phyloP scores from a whole-genome alignment of 1,140 invertebrate genomes.

The Melanaphis sacchari region DNA sequence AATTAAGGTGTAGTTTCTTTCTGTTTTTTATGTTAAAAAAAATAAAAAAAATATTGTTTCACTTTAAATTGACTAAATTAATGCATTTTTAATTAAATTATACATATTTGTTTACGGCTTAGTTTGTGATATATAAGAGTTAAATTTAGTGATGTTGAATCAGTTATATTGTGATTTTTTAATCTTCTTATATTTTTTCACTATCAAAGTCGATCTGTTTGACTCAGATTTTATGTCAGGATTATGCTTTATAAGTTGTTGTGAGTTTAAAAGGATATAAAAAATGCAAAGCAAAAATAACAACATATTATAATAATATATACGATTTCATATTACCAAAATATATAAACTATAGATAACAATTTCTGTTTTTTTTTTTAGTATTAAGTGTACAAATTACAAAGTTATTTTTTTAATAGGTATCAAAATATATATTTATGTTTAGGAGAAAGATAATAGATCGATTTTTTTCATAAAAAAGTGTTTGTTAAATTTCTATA shows the following conservation, averaged over 20 bases:
- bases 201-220: constrained; percentile 25
- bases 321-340: background rate
- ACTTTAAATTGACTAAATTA: background rate
- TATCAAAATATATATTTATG: too few relatives aligned
- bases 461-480: too few relatives aligned
- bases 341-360: constrained; percentile 24
- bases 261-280: constrained; percentile 10
- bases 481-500: too few relatives aligned
- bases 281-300: constrained; percentile 42
- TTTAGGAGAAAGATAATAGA: too few relatives aligned
- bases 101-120: background rate
- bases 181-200: constrained; percentile 48
- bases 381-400: too few relatives aligned
- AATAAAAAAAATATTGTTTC: background rate
- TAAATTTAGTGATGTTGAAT: constrained; percentile 27
- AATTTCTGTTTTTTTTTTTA: constrained; percentile 18
- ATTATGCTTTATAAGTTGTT: constrained; percentile 24
- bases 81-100: background rate
- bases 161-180: constrained; percentile 46
- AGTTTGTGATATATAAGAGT: constrained; percentile 39
- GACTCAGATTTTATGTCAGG: constrained; percentile 35
- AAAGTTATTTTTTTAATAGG: too few relatives aligned
- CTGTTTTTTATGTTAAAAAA: constrained; percentile 12
- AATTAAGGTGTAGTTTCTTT: constrained; percentile 38
- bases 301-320: background rate